Percentiles rank a stretch among this genome's conserved stretches.
Conservation (phyloP, 2,888 invertebrate genomes). For the Cosmia trapezina region DNA sequence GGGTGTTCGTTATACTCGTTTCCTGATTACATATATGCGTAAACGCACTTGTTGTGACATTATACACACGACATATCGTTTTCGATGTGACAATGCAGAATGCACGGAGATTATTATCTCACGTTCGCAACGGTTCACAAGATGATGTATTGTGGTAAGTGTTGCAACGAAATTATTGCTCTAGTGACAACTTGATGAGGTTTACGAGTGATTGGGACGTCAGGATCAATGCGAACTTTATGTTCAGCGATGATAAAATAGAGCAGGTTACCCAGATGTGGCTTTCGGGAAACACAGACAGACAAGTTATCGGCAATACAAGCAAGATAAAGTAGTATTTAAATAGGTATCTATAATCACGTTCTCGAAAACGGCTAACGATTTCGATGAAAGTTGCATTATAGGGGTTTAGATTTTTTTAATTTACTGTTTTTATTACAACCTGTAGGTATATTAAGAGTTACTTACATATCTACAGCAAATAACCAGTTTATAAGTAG, state of each 20-base stretch:
- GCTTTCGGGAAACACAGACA: neutral
- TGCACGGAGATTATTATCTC: slow-evolving; percentile 15
- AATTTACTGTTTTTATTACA: too few species aligned
- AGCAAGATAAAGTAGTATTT: too few species aligned
- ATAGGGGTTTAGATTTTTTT: too few species aligned
- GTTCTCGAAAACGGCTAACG: too few species aligned
- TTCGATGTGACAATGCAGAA: slow-evolving; percentile 15
- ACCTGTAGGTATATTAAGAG: too few species aligned
- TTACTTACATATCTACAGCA: too few species aligned
- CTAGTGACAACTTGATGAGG: neutral
- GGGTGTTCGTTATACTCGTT: neutral
- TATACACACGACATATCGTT: slow-evolving; percentile 15
- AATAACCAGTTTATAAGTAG: too few species aligned
- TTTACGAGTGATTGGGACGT: neutral
- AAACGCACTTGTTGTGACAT: neutral
- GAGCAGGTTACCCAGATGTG: neutral
- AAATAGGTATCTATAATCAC: too few species aligned
- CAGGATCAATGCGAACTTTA: neutral
- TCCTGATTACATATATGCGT: slow-evolving; percentile 1
- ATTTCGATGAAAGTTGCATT: too few species aligned
- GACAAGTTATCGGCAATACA: too few species aligned
- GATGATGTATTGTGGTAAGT: neutral
- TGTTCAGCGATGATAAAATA: neutral
- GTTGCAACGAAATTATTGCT: slow-evolving; percentile 6
- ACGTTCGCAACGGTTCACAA: neutral